phyloP scores from a whole-genome alignment of 2,888 invertebrate genomes.

The Drosophila merina region DNA sequence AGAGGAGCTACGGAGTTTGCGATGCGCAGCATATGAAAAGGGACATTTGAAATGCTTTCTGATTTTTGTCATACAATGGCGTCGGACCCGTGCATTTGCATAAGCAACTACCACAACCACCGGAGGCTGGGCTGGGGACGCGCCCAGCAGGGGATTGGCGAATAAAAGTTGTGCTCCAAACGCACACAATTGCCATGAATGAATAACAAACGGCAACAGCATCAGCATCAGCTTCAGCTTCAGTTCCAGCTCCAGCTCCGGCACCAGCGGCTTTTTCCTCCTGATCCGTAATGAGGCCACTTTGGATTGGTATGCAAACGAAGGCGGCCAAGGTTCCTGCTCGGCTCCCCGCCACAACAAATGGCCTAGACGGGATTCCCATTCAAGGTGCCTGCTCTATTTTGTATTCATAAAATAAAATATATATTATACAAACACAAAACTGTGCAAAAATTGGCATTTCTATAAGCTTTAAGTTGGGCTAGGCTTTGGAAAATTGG shows the following conservation, averaged over 20 bases:
- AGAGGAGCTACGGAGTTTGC: conserved; percentile 26
- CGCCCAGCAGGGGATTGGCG: conserved; percentile 29
- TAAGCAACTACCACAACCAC: conserved; percentile 47
- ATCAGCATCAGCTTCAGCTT: conserved; percentile 1
- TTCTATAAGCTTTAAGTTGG: not conserved
- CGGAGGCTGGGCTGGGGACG: conserved; percentile 9
- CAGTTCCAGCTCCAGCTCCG: conserved; percentile 2
- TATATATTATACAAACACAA: not conserved
- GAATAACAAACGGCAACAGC: conserved; percentile 63
- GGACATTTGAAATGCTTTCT: conserved; percentile 74
- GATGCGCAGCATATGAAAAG: conserved; percentile 75
- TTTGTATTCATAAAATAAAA: conserved; percentile 5
- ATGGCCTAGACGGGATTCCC: conserved; percentile 5
- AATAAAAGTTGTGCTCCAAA: conserved; percentile 67
- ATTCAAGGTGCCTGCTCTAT: conserved; percentile 1
- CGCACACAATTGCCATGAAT: conserved; percentile 68
- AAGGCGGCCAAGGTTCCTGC: conserved; percentile 29
- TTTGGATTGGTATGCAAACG: conserved; percentile 60
- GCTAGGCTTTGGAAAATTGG: not conserved
- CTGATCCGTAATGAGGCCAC: conserved; percentile 51
- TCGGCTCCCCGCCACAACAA: conserved; percentile 2
- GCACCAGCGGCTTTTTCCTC: conserved; percentile 7
- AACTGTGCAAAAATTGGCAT: not conserved
- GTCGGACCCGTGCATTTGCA: conserved; percentile 46
- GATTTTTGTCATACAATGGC: conserved; percentile 70